A percentile compares a stretch with the other conserved stretches of the same genome.
These are phyloP conservation scores for Coelopa pilipes DNA, from an alignment of 2,888 invertebrate genomes.

Conservation along the genomic window DNA sequence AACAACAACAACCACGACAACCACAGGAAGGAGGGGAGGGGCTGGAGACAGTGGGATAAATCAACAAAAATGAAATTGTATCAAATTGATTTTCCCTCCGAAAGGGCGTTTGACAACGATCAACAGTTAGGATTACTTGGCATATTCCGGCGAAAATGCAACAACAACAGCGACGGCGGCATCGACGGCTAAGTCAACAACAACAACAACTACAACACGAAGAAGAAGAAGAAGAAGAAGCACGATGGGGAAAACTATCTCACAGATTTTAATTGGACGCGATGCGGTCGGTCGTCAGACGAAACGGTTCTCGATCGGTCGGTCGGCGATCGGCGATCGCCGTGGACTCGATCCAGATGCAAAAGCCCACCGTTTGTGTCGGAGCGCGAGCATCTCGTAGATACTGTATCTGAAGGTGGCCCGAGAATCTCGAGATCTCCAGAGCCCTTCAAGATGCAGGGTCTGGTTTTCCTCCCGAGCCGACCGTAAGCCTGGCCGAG, in stretches of 20 bases:
- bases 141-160: constrained; percentile 2
- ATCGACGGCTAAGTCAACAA: too few relatives aligned
- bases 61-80: constrained; percentile 41
- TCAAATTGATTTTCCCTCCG: constrained; percentile 38
- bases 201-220: too few relatives aligned
- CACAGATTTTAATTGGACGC: too few relatives aligned
- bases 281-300: background rate
- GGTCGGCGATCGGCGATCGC: too few relatives aligned
- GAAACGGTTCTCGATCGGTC: constrained; percentile 17
- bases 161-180: background rate
- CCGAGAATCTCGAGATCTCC: background rate
- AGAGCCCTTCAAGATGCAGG: background rate
- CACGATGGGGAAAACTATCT: background rate
- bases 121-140: constrained; percentile 21
- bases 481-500: too few relatives aligned
- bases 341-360: too few relatives aligned
- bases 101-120: background rate
- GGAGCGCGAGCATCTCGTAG: too few relatives aligned
- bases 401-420: background rate
- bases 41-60: constrained; percentile 4
- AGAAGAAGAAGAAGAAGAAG: too few relatives aligned
- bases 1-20: too few relatives aligned
- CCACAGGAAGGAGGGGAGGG: too few relatives aligned
- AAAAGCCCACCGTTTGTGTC: background rate
- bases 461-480: background rate